Conservation (phyloP, 2,113 vertebrate species). For the Ciconia boyciana region DNA sequence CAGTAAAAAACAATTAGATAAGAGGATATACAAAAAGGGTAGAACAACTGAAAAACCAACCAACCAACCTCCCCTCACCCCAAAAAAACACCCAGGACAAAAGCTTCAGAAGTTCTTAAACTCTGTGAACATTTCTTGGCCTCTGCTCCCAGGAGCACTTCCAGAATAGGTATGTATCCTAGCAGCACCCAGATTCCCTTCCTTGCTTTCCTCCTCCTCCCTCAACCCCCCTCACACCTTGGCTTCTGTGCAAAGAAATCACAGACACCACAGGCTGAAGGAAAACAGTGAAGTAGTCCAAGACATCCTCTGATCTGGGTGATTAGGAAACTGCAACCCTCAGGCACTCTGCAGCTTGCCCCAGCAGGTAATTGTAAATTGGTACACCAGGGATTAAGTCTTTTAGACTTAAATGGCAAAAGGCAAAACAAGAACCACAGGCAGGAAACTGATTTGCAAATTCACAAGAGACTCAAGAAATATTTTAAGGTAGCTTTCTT, state of each 20-base stretch:
- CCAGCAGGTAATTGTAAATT: background rate
- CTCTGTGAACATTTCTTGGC: background rate
- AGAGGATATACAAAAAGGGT: background rate
- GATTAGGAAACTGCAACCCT: background rate
- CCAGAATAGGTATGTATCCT: background rate
- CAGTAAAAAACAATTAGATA: background rate
- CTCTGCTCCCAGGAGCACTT: background rate
- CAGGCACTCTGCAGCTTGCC: background rate
- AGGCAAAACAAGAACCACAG: background rate
- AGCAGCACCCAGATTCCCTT: background rate
- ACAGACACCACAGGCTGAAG: background rate
- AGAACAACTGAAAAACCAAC: background rate
- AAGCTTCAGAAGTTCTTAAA: background rate
- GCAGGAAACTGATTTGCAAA: background rate
- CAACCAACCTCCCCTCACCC: accelerated
- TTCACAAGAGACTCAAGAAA: background rate
- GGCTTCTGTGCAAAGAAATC: background rate
- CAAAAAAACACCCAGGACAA: background rate
- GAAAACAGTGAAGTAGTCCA: background rate
- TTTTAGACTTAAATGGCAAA: background rate
- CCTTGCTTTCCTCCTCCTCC: background rate
- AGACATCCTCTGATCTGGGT: background rate
- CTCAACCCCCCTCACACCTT: background rate
- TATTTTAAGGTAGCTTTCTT: background rate
- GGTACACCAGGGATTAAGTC: background rate